A percentile compares a stretch with the other conserved stretches of the same genome.
phyloP scores from a whole-genome alignment of 2,888 invertebrate species.

The Acleris sparsana region DNA sequence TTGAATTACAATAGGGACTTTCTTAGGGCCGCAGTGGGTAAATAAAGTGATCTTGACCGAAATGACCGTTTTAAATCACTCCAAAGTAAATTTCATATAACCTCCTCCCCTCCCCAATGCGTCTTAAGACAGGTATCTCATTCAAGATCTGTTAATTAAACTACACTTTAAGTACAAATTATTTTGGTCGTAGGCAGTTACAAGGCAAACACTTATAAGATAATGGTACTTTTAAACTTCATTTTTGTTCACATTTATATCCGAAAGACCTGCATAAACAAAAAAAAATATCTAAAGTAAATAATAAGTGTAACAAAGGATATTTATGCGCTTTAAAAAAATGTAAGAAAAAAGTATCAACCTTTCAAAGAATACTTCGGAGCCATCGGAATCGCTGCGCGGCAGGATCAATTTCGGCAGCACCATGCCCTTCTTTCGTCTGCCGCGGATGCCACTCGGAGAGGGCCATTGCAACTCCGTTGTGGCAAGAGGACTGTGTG shows the following conservation, averaged over 20 bases:
- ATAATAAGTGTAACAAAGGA: conserved; percentile 9
- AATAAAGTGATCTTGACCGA: no score
- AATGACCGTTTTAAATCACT: no score
- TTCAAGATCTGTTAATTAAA: no score
- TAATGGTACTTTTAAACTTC: background rate
- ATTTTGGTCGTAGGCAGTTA: no score
- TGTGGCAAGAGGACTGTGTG: conserved; percentile 89
- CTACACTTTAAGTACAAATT: no score
- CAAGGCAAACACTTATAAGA: background rate
- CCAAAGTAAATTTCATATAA: no score
- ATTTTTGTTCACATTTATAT: background rate
- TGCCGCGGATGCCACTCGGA: conserved; percentile 83
- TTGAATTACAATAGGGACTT: conserved; percentile 2
- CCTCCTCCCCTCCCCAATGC: no score
- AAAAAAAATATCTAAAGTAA: background rate
- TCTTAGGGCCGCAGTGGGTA: no score
- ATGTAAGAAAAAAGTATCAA: conserved; percentile 56
- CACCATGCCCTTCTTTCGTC: conserved; percentile 88
- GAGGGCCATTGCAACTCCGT: conserved; percentile 86
- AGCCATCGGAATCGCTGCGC: conserved; percentile 89
- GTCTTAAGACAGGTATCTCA: no score
- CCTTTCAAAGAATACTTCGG: conserved; percentile 86
- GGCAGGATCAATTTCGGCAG: conserved; percentile 89
- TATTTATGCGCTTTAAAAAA: conserved; percentile 28
- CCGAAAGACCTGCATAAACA: background rate